Evolutionary conservation across 2,113 vertebrate species (phyloP).

Genomic region (Pterocles orientalis): DNA sequence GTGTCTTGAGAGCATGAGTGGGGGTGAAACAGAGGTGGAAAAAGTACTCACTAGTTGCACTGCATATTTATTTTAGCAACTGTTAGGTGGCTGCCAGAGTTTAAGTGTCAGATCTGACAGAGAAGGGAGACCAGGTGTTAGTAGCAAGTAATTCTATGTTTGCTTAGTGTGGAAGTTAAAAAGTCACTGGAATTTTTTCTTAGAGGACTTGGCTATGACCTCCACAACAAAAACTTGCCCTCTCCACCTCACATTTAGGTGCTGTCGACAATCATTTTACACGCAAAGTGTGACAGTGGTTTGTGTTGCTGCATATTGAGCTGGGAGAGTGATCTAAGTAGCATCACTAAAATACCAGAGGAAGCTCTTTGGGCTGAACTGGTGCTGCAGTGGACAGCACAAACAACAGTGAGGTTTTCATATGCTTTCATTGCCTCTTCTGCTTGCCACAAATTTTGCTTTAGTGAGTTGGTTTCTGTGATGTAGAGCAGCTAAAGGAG

Average conservation of each 20-base stretch:
- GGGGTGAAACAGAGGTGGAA: neutral
- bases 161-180: neutral
- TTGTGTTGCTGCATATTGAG: neutral
- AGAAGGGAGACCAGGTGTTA: neutral
- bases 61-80: neutral
- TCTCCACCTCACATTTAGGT: neutral
- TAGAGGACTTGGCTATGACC: slow-evolving; percentile 9
- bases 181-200: neutral
- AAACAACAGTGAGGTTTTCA: neutral
- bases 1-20: neutral
- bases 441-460: neutral
- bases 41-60: neutral
- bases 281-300: neutral
- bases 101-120: neutral
- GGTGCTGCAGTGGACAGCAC: neutral
- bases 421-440: neutral
- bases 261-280: neutral
- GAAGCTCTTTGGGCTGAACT: neutral
- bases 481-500: neutral
- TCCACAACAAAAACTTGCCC: neutral
- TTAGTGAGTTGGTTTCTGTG: neutral
- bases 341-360: neutral
- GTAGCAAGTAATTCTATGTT: neutral
- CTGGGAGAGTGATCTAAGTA: neutral
- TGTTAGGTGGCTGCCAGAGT: neutral